A percentile compares a stretch with the other conserved stretches of the same genome.
Conservation (phyloP, 92 coral and sea anemone species). For the Porites cylindrica region DNA sequence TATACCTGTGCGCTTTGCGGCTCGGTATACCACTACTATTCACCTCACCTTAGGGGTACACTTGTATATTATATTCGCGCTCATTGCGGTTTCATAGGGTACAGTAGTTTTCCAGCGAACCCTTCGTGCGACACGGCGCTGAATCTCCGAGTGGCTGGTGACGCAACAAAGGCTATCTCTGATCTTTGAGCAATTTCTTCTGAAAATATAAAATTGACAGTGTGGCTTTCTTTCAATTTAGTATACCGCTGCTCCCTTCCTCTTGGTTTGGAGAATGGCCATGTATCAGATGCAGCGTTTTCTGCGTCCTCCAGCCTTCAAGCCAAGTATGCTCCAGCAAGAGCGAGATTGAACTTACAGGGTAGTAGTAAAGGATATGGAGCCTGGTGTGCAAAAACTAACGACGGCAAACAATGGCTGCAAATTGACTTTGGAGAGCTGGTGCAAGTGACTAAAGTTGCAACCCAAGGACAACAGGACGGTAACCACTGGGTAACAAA, state of each 20-base stretch:
- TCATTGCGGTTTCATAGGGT: too few species aligned
- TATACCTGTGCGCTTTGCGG: too few species aligned
- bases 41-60: too few species aligned
- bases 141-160: too few species aligned
- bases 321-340: neutral
- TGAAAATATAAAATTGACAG: neutral
- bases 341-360: conserved; percentile 40
- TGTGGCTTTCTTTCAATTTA: neutral
- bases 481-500: conserved; percentile 13
- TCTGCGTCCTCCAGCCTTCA: conserved; percentile 37
- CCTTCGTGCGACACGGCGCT: too few species aligned
- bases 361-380: conserved; percentile 1
- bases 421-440: conserved; percentile 43
- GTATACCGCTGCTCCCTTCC: conserved; percentile 57
- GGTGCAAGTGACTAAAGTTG: conserved; percentile 31
- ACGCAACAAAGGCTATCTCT: too few species aligned
- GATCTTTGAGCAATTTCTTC: too few species aligned
- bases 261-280: conserved; percentile 57
- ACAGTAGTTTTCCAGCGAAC: too few species aligned
- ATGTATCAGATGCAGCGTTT: conserved; percentile 56
- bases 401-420: conserved; percentile 42
- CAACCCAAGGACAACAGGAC: conserved; percentile 48
- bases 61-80: too few species aligned
- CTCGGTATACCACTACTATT: too few species aligned
- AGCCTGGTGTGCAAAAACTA: conserved; percentile 33